phyloP scores from a whole-genome alignment of 2,113 vertebrate species.

The Callopanchax toddi region DNA sequence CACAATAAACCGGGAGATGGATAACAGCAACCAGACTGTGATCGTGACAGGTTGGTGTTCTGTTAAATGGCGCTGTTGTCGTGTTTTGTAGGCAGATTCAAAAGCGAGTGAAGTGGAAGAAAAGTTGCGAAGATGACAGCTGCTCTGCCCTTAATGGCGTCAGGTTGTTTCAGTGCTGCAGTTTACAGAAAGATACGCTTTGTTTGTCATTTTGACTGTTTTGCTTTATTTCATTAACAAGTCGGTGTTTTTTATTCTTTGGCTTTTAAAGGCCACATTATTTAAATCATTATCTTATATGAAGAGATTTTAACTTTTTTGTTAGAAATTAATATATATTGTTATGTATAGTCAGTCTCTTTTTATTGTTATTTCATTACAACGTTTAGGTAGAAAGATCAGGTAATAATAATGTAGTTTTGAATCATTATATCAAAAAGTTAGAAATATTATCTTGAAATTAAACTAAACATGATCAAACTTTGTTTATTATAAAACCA shows the following conservation, averaged over 20 bases:
- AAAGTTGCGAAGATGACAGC: slow-evolving; percentile 67
- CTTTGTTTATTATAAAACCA: not conserved
- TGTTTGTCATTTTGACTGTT: not conserved
- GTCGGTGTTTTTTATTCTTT: too few relatives aligned
- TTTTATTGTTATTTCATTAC: not conserved
- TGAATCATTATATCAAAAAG: too few relatives aligned
- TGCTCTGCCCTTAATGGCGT: slow-evolving; percentile 60
- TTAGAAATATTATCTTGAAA: too few relatives aligned
- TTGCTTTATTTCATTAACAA: not conserved
- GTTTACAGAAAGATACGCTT: not conserved
- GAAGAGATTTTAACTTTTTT: not conserved
- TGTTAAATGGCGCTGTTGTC: not conserved
- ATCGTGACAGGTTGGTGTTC: slow-evolving; percentile 74
- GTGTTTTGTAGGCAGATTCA: not conserved
- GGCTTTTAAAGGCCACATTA: too few relatives aligned
- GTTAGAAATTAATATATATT: not conserved
- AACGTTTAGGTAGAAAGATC: not conserved
- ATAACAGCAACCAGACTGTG: slow-evolving; percentile 74
- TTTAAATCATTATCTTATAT: too few relatives aligned
- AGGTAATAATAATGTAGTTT: too few relatives aligned
- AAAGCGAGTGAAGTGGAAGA: slow-evolving; percentile 40
- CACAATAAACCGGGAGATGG: slow-evolving; percentile 59
- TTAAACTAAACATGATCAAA: not conserved
- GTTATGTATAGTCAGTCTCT: not conserved
- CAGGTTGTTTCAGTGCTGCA: slow-evolving; percentile 24